Evolutionary conservation across 2,888 invertebrate species (phyloP).

Genomic region (Amphipyra tragopoginis): DNA sequence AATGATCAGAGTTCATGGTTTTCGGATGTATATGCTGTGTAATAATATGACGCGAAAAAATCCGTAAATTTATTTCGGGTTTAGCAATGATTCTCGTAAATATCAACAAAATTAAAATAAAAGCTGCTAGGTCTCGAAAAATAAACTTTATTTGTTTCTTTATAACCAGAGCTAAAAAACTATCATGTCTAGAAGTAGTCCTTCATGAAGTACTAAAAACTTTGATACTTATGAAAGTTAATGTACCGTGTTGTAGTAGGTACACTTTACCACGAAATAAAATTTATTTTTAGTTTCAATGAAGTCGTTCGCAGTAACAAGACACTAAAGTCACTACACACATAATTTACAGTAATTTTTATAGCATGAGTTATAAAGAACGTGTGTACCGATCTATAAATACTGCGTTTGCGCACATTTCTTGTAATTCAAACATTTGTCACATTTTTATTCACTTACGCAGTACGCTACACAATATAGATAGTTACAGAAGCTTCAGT

Average conservation of each 20-base stretch:
- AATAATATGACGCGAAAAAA: too few species aligned
- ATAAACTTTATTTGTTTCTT: too few species aligned
- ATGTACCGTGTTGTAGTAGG: constrained; percentile 2
- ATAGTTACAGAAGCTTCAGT: constrained; percentile 23
- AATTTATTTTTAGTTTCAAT: constrained; percentile 47
- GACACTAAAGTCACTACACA: constrained; percentile 46
- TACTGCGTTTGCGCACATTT: constrained; percentile 67
- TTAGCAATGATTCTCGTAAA: too few species aligned
- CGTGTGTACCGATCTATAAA: constrained; percentile 63
- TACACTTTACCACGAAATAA: constrained; percentile 33
- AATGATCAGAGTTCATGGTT: too few species aligned
- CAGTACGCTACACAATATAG: constrained; percentile 6
- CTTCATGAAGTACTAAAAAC: background rate
- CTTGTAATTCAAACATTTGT: constrained; percentile 72
- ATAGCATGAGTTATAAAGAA: constrained; percentile 54
- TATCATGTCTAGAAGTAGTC: constrained; percentile 16
- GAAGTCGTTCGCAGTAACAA: constrained; percentile 52
- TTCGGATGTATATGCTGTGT: too few species aligned
- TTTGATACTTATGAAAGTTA: constrained; percentile 28
- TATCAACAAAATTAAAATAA: too few species aligned
- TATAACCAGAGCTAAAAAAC: too few species aligned
- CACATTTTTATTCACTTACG: constrained; percentile 67
- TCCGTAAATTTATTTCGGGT: too few species aligned
- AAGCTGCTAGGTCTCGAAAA: too few species aligned
- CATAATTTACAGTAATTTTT: constrained; percentile 59